A percentile compares a stretch with the other conserved stretches of the same genome.
phyloP scores from a whole-genome alignment of 2,888 invertebrate genomes.

The Xanthorhoe designata region DNA sequence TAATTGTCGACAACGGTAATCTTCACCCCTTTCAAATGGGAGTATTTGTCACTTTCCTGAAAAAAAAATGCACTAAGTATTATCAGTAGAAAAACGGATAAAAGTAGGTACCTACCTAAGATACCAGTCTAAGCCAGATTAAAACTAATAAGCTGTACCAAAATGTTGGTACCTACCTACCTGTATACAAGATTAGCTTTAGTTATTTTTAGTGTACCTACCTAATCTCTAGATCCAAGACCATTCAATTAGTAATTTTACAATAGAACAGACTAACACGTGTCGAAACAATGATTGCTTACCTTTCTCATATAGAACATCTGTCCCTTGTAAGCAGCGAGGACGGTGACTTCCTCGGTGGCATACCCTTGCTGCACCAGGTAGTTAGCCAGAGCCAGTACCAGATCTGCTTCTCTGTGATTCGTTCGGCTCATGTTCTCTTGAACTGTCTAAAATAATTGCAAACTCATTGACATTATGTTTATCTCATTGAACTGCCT shows the following conservation, averaged over 20 bases:
- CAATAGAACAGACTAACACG: no score
- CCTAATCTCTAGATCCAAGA: no score
- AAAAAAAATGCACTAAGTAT: conserved; percentile 34
- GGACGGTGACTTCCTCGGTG: conserved; percentile 88
- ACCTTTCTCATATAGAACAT: conserved; percentile 86
- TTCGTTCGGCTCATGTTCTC: conserved; percentile 86
- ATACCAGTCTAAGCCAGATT: no score
- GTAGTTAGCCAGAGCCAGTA: conserved; percentile 86
- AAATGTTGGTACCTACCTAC: no score
- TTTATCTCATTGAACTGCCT: no score
- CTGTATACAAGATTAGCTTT: no score
- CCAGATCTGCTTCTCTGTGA: conserved; percentile 86
- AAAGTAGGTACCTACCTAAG: no score
- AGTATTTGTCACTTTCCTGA: conserved; percentile 64
- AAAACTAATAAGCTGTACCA: no score
- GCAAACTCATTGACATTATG: neutral
- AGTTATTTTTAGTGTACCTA: no score
- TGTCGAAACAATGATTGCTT: conserved; percentile 25
- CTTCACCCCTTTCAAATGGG: conserved; percentile 80
- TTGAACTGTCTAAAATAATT: conserved; percentile 55
- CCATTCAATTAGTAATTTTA: no score
- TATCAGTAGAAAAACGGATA: no score
- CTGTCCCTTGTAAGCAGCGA: conserved; percentile 90
- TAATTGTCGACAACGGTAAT: conserved; percentile 91
- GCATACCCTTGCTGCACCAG: conserved; percentile 87